Evolutionary conservation across 2,888 invertebrate genomes (phyloP), one percentile per base, ranked within the genome.

Genomic region (Acrobasis suavella): DNA sequence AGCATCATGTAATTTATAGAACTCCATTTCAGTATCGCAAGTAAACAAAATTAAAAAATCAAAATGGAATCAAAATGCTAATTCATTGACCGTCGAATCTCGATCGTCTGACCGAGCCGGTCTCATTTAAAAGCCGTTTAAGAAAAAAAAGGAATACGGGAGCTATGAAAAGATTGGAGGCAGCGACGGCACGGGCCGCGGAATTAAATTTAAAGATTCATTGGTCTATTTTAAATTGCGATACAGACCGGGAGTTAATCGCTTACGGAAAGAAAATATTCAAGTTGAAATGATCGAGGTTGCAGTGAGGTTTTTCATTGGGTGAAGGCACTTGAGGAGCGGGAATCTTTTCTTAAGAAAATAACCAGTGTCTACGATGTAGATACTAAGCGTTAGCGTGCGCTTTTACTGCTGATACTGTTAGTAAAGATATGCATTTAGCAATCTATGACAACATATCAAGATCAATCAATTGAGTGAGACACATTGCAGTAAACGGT

Each of bases 191-290:
- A 58, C 63, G 63, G 69, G 64, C 65, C 37, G 62, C 62, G 56
- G 65, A 74, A 73, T 72, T 62, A 67, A 71, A 72, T 73, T 70
- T 65, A 74, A 75, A 74, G 68, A 77, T 72, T 75, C 65, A 73
- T 69, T 70, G 66, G 62, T 73, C 69, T 73, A 76, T 78, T 78
- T 78, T 72, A 74, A 80, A 75, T 77, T 71, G 68, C 71, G 63
- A 71, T 72, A 72, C 67, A 63, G 71, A 69, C 66, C 65, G 62
- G 65, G 62, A 69, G 70, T 74, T 72, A 74, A 80, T 80, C 69
- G 72, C 60, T 66, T 59, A 65, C 64, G 66, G 69, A 65, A 70
- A 72, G 74, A 76, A 77, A 76, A 74, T 78, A 74, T 78, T 72
- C 66, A 71, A 72, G 70, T 73, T 76, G 69, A 71, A 76, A 74